Evolutionary conservation across 2,113 vertebrate species (phyloP).

Genomic region (Mormyrus lacerda): DNA sequence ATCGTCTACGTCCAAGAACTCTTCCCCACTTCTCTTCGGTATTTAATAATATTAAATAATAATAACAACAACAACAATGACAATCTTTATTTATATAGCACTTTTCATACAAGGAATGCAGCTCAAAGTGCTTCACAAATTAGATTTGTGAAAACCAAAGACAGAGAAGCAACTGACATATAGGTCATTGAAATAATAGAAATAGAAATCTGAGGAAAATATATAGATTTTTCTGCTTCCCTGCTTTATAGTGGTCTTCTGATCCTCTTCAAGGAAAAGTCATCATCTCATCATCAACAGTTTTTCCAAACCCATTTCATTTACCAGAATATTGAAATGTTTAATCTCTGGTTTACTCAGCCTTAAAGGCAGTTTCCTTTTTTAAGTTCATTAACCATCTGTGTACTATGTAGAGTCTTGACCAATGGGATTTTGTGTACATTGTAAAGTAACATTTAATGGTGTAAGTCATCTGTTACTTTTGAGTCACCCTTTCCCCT

Average conservation of each 20-base stretch:
- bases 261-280: background rate
- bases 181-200: no score
- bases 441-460: background rate
- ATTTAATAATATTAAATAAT: background rate
- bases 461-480: background rate
- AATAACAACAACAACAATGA: no score
- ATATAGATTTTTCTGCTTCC: background rate
- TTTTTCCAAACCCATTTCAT: background rate
- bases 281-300: background rate
- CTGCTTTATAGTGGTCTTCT: background rate
- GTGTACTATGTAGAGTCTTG: background rate
- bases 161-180: no score
- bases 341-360: background rate
- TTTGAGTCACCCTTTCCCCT: background rate
- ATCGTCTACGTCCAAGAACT: constrained; percentile 55
- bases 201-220: no score
- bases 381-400: background rate
- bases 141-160: no score
- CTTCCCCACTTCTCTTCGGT: constrained; percentile 58
- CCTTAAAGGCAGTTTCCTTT: background rate
- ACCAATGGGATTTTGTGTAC: background rate
- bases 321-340: background rate
- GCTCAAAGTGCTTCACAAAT: no score
- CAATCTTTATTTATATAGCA: no score
- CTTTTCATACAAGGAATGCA: no score